Percentiles rank a stretch among this genome's conserved stretches.
Conservation (phyloP, 2,797 vertebrate genomes). For the Onychomys leucogaster region DNA sequence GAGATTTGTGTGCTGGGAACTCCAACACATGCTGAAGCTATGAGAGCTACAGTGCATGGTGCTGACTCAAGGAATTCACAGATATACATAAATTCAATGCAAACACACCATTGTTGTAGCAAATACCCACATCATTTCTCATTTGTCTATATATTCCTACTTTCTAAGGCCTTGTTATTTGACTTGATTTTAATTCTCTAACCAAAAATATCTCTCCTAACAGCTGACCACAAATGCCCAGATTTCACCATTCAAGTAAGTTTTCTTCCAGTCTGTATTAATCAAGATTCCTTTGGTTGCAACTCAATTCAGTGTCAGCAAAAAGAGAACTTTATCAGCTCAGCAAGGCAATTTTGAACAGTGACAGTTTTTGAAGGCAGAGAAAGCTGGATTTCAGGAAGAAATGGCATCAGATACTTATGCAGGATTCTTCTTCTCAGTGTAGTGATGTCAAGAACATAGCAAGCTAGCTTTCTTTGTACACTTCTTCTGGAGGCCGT, state of each 20-base stretch:
- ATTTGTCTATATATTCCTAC: not conserved
- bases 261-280: conserved; percentile 44
- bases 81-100: not conserved
- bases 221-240: not conserved
- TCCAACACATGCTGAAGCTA: not conserved
- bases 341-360: conserved; percentile 27
- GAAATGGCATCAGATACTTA: not conserved
- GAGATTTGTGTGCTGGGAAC: not conserved
- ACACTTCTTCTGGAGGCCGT: not conserved
- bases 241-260: conserved; percentile 14
- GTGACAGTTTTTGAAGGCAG: not conserved
- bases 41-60: not conserved
- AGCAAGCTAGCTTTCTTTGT: not conserved
- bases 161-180: not conserved
- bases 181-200: conserved; percentile 40
- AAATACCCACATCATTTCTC: not conserved
- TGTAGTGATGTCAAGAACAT: not conserved
- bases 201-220: conserved; percentile 47
- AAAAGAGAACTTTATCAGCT: not conserved
- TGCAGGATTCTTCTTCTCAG: conserved; percentile 20
- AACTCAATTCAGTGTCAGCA: not conserved
- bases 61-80: not conserved
- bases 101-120: not conserved
- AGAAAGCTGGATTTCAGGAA: conserved; percentile 49
- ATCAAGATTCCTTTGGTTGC: conserved; percentile 41